phyloP scores from a whole-genome alignment of 2,113 vertebrate genomes.

The Crotophaga sulcirostris region DNA sequence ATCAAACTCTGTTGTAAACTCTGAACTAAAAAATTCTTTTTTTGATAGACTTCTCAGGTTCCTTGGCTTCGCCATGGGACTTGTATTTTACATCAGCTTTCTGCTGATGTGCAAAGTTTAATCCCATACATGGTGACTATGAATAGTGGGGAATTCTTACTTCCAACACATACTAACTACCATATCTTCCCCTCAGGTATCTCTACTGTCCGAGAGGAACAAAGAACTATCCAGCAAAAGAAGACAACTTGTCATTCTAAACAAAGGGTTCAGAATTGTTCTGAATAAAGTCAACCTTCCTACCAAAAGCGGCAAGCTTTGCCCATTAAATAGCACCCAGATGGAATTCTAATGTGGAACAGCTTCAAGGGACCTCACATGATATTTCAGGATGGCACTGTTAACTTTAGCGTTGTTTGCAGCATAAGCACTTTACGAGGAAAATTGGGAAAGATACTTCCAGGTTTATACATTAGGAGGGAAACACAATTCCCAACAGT shows the following conservation, averaged over 20 bases:
- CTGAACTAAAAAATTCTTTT: neutral
- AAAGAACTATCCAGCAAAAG: conserved; percentile 55
- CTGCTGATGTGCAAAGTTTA: neutral
- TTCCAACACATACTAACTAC: neutral
- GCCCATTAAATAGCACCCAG: neutral
- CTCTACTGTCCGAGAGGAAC: conserved; percentile 26
- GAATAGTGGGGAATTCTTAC: neutral
- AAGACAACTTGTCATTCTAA: conserved; percentile 25
- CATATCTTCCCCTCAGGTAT: conserved; percentile 7
- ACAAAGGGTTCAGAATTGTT: neutral
- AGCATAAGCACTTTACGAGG: neutral
- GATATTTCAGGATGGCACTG: neutral
- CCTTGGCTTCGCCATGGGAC: neutral
- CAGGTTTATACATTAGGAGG: neutral
- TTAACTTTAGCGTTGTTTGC: neutral
- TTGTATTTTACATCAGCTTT: neutral
- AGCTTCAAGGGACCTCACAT: neutral
- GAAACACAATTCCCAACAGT: neutral
- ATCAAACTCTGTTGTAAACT: neutral
- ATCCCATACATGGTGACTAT: neutral
- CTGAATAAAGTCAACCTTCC: conserved; percentile 17
- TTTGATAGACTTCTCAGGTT: neutral
- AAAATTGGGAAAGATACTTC: neutral
- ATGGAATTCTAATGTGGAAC: neutral
- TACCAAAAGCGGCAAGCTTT: neutral